A percentile compares a stretch with the other conserved stretches of the same genome.
These are phyloP conservation scores for Megaceryle torquata DNA, from an alignment of 2,113 vertebrate genomes.

Conservation along the genomic window DNA sequence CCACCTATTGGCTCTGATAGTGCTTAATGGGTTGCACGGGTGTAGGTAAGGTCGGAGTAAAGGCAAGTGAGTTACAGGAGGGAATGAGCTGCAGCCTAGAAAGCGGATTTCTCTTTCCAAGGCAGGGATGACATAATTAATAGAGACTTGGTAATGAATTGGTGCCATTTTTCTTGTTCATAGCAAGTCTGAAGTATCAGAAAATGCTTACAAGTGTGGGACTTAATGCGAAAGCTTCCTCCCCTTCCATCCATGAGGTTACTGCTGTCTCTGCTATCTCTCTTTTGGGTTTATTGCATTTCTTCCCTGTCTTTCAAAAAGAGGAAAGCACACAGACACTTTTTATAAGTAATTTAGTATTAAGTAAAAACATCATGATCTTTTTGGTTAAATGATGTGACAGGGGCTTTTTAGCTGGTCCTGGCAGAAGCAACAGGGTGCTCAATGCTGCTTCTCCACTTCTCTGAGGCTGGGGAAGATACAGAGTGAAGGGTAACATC, in stretches of 20 bases:
- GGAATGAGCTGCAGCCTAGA: not conserved
- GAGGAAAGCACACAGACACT: not conserved
- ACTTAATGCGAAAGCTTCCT: not conserved
- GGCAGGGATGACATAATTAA: not conserved
- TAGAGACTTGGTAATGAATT: not conserved
- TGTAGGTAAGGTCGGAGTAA: rapidly evolving
- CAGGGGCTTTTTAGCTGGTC: not conserved
- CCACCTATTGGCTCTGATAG: not conserved
- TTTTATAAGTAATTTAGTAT: not conserved
- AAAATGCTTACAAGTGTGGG: not conserved
- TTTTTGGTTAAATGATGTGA: not conserved
- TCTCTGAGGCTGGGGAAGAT: not conserved
- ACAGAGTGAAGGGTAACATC: not conserved
- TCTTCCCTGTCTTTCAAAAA: not conserved
- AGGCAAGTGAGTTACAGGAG: not conserved
- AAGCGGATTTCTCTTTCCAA: not conserved
- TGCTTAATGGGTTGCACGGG: not conserved
- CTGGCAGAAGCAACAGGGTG: not conserved
- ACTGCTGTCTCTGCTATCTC: not conserved
- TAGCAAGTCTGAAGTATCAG: not conserved
- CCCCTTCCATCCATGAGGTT: not conserved
- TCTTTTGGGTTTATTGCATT: not conserved
- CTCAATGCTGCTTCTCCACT: not conserved
- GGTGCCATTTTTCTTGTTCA: not conserved
- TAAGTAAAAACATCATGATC: not conserved